These are phyloP conservation scores for Takifugu flavidus DNA, from an alignment of 2,113 vertebrate species.

Conservation along the genomic window DNA sequence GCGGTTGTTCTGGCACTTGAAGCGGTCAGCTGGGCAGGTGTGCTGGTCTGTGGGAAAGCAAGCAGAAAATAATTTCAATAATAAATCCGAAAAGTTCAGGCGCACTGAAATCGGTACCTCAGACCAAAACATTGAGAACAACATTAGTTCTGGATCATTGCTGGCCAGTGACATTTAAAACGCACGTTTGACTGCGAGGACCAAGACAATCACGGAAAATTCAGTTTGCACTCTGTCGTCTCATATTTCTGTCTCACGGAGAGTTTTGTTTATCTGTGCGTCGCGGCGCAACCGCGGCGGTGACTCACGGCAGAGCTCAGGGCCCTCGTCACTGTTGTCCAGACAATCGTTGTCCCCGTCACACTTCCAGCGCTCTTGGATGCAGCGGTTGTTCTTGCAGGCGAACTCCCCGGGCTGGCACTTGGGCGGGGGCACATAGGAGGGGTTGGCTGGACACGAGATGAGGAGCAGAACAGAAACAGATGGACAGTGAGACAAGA, in stretches of 20 bases:
- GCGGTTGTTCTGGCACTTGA: constrained; percentile 97
- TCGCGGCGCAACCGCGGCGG: constrained; percentile 53
- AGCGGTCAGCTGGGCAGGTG: constrained; percentile 93
- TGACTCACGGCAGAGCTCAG: constrained; percentile 89
- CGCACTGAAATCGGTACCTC: no score
- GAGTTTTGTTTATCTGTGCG: constrained; percentile 41
- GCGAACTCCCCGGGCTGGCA: constrained; percentile 96
- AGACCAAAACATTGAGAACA: no score
- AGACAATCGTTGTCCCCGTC: constrained; percentile 97
- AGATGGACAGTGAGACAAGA: constrained; percentile 34
- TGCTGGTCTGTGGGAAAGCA: constrained; percentile 83
- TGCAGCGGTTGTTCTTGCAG: constrained; percentile 97
- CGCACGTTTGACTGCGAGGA: constrained; percentile 8
- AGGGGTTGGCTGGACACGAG: constrained; percentile 84
- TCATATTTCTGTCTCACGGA: constrained; percentile 13
- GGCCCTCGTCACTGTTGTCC: constrained; percentile 96
- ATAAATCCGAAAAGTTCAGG: no score
- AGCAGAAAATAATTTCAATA: neutral
- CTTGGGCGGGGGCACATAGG: constrained; percentile 92
- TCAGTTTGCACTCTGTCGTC: constrained; percentile 14
- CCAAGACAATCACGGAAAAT: constrained; percentile 53
- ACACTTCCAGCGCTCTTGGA: constrained; percentile 98
- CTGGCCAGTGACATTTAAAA: constrained; percentile 11
- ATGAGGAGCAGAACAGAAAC: constrained; percentile 42
- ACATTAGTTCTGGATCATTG: no score